phyloP scores from a whole-genome alignment of 2,888 invertebrate genomes.

The Microctonus brassicae region DNA sequence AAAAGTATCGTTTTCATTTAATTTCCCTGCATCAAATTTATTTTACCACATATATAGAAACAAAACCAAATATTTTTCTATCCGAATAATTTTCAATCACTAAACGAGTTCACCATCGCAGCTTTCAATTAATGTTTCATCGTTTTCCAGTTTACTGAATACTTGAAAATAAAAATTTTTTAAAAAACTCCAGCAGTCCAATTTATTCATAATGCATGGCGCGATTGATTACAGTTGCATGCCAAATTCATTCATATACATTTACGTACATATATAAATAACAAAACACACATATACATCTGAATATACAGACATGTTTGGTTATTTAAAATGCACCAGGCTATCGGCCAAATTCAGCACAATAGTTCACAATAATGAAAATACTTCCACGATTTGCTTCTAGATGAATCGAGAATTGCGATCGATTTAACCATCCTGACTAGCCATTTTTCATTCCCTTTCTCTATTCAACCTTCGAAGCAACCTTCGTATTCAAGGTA shows the following conservation, averaged over 20 bases:
- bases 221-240: constrained; percentile 21
- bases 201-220: constrained; percentile 22
- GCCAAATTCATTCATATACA: not conserved
- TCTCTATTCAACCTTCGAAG: constrained; percentile 5
- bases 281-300: too few relatives aligned
- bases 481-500: not conserved
- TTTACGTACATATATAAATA: not conserved
- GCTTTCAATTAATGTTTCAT: constrained; percentile 30
- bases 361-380: constrained; percentile 20
- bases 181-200: not conserved
- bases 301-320: too few relatives aligned
- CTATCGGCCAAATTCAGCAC: constrained; percentile 18
- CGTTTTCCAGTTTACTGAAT: constrained; percentile 33
- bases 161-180: constrained; percentile 29
- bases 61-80: constrained; percentile 3
- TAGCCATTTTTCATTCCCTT: not conserved
- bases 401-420: constrained; percentile 8
- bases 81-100: constrained; percentile 25
- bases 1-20: not conserved
- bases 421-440: constrained; percentile 6
- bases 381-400: not conserved
- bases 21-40: not conserved
- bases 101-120: not conserved
- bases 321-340: not conserved
- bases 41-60: not conserved